These are phyloP conservation scores for Lissonota sp. DNA, from an alignment of 2,888 invertebrate genomes.

Conservation along the genomic window DNA sequence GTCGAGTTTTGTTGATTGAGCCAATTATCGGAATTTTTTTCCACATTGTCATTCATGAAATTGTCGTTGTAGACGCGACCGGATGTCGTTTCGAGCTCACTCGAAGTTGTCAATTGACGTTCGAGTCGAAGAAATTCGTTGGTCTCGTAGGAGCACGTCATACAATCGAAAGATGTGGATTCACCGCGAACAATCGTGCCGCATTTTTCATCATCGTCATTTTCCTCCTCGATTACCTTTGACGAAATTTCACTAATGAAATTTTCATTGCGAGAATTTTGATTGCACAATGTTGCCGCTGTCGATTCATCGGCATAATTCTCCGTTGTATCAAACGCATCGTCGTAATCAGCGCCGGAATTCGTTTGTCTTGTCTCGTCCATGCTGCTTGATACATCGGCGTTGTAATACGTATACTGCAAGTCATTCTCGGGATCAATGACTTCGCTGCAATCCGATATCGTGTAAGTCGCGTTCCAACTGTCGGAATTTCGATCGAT, in stretches of 20 bases:
- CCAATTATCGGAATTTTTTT: slow-evolving; percentile 18
- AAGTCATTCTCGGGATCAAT: slow-evolving; percentile 42
- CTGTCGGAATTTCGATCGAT: slow-evolving; percentile 15
- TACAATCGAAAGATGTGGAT: slow-evolving; percentile 35
- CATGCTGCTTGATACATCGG: slow-evolving; percentile 69
- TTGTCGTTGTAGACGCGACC: too few relatives aligned
- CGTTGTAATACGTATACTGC: slow-evolving; percentile 61
- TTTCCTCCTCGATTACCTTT: slow-evolving; percentile 41
- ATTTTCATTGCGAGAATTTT: neutral
- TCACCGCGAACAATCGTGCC: neutral
- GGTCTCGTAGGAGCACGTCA: slow-evolving; percentile 74
- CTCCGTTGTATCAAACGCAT: slow-evolving; percentile 56
- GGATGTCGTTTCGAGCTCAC: too few relatives aligned
- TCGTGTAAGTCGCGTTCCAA: slow-evolving; percentile 65
- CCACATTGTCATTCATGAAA: neutral
- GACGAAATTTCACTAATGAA: neutral
- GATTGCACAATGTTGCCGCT: neutral
- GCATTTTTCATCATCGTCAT: slow-evolving; percentile 18
- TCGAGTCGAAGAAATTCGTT: slow-evolving; percentile 75
- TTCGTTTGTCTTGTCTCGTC: slow-evolving; percentile 52
- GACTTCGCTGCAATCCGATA: slow-evolving; percentile 65
- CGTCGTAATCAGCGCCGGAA: neutral
- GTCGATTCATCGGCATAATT: slow-evolving; percentile 69
- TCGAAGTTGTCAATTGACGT: slow-evolving; percentile 35
- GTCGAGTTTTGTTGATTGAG: neutral